Base-by-base conservation (phyloP, 2,113 vertebrate genomes). In the Gyps fulvus region DNA sequence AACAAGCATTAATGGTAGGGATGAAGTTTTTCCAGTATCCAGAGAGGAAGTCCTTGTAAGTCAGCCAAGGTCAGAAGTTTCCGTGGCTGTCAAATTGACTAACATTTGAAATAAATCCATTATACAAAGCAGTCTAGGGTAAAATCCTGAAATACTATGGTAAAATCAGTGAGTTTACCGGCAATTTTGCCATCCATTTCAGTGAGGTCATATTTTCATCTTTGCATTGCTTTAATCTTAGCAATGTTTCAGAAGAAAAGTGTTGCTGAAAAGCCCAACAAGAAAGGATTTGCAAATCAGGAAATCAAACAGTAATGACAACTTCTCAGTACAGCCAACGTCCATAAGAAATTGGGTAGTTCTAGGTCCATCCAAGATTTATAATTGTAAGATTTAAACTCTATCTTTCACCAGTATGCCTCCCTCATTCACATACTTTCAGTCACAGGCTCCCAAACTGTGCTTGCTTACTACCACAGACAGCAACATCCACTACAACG, bases 341-440 rank as follows among this genome's bases (percentile, higher is more conserved):
- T 8, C 71, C 1, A 1, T 16, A 21, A 55, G 52, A 38, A 47
- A 31, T 4, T 1, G 7, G 8, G 14, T 9, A 55, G 16, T 5
- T 59, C 16, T 29, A 59, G 31, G 10, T 63, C 43, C 29, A 21
- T 9, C 25, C 67, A 63, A 22, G 19, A 26, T 59, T 55, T 26
- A 7, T 1, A 11, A 27, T 13, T 31, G 2, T 8, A 11, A 77
- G 11, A 32, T 15, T 4, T 26, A 15, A 87, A 16, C 17, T 63
- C 25, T 40, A 9, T 2, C 34, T 59, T 83, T 38, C 6, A 8
- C 19, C 29, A 67, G 3, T 36, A 22, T 1, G 7, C 20, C 50
- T 40, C 26, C 20, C 45, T 45, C 11, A 6, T 21, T 49, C 19
- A 19, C 11, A 9, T 59, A 43, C 10, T 79, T 55, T 26, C 36